Evolutionary conservation across 2,888 invertebrate species (phyloP).

Genomic region (Chymomyza amoena): DNA sequence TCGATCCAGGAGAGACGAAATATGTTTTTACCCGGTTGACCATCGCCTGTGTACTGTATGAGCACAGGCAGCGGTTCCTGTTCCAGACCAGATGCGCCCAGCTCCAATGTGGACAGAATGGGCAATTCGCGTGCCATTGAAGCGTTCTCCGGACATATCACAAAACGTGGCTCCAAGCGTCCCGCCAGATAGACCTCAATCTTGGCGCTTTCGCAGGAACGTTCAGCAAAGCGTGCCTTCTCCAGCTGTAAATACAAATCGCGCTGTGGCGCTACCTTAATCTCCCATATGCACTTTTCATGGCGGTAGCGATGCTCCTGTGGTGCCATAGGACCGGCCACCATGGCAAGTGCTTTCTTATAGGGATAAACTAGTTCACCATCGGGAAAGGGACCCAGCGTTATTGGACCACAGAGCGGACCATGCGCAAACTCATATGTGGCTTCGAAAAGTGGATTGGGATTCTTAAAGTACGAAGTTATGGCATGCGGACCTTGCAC

Average conservation of each 20-base stretch:
- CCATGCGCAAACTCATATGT: conserved; percentile 94
- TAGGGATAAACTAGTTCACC: conserved; percentile 93
- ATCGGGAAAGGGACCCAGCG: conserved; percentile 88
- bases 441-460: conserved; percentile 90
- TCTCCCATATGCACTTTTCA: conserved; percentile 89
- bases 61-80: conserved; percentile 84
- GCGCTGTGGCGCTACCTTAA: conserved; percentile 89
- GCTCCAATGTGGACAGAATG: conserved; percentile 87
- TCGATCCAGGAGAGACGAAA: conserved; percentile 96
- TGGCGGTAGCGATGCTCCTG: conserved; percentile 76
- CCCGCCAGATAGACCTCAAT: conserved; percentile 89
- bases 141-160: conserved; percentile 92
- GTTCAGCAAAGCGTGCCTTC: conserved; percentile 90
- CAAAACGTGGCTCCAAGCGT: conserved; percentile 86
- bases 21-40: conserved; percentile 89
- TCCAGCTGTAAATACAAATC: conserved; percentile 94
- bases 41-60: conserved; percentile 87
- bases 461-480: conserved; percentile 92
- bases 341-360: conserved; percentile 86
- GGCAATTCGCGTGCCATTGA: conserved; percentile 89
- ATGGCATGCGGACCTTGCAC: conserved; percentile 92
- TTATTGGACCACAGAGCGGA: conserved; percentile 91
- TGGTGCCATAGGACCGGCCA: conserved; percentile 75
- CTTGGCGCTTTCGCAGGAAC: conserved; percentile 91
- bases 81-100: conserved; percentile 82